Evolutionary conservation across 1,140 invertebrate genomes (phyloP), one percentile per base, ranked within the genome.

Genomic region (Achroia grisella): DNA sequence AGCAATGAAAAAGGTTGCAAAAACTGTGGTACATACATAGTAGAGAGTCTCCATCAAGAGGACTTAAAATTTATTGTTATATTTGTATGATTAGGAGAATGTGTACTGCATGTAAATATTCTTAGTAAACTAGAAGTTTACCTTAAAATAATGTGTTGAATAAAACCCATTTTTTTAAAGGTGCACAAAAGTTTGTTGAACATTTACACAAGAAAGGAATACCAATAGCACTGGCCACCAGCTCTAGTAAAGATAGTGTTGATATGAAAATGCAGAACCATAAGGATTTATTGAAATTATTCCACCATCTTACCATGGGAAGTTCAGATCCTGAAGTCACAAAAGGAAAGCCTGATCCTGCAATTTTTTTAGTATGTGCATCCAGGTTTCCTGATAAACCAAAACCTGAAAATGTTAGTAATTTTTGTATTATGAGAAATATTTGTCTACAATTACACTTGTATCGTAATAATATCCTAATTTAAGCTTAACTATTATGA

Each of bases 321-420:
- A 89, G 90, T 10, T 88, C 89, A 30, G 93, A 95, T 73, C 89
- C 91, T 8, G 92, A 94, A 59, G 91, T 95, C 0, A 90, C 89
- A 46, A 84, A 88, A 48, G 93, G 93, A 11, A 95, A 95, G 87
- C 94, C 94, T 10, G 88, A 88, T 29, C 94, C 94, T 0, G 91
- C 93, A 61, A 92, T 93, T 56, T 95, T 94, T 75, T 71, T 93
- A 12, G 87, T 94, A 8, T 91, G 91, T 62, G 91, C 93, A 4
- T 86, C 86, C 32, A 79, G 92, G 41, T 95, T 96, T 74, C 61
- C 85, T 23, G 86, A 89, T 49, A 87, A 84, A 50, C 90, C 90
- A 6, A 57, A 78, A 30, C 86, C 89, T 28, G 80, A 87, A 66
- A 62, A 88, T 58, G 88, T 89, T 56, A 65, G 64, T 28, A 11